Conservation (phyloP, 2,113 vertebrate genomes). For the Corythoichthys haematopterus region DNA sequence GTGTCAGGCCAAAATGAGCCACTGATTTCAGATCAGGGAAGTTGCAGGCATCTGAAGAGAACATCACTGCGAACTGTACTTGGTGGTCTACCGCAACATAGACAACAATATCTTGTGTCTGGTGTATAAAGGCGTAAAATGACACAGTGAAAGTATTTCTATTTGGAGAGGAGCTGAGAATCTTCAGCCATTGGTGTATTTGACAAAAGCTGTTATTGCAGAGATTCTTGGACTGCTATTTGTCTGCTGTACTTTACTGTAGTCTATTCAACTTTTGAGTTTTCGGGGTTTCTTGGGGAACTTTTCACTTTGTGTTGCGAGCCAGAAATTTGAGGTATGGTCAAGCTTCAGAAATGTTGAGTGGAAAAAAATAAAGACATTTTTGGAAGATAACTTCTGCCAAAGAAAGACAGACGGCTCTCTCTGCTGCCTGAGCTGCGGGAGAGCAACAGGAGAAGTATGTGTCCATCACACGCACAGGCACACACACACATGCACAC, state of each 20-base stretch:
- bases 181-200: background rate
- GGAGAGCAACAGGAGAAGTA: background rate
- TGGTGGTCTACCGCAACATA: conserved; percentile 7
- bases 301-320: too few species aligned
- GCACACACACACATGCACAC: background rate
- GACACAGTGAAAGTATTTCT: background rate
- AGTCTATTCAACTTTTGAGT: too few species aligned
- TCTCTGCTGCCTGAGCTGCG: background rate
- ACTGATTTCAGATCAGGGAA: conserved; percentile 51
- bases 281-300: too few species aligned
- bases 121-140: background rate
- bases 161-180: background rate
- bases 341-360: background rate
- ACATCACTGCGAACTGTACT: conserved; percentile 8
- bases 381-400: background rate
- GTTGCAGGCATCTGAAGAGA: conserved; percentile 45
- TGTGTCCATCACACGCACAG: background rate
- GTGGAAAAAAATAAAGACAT: background rate
- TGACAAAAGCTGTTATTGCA: conserved; percentile 1
- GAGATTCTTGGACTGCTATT: background rate
- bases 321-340: background rate
- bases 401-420: background rate
- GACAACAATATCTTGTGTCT: conserved; percentile 5
- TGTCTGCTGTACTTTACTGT: background rate
- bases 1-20: conserved; percentile 46